Percentiles rank a stretch among this genome's conserved stretches.
phyloP scores from a whole-genome alignment of 1,140 invertebrate species.

The Grapholita molesta region DNA sequence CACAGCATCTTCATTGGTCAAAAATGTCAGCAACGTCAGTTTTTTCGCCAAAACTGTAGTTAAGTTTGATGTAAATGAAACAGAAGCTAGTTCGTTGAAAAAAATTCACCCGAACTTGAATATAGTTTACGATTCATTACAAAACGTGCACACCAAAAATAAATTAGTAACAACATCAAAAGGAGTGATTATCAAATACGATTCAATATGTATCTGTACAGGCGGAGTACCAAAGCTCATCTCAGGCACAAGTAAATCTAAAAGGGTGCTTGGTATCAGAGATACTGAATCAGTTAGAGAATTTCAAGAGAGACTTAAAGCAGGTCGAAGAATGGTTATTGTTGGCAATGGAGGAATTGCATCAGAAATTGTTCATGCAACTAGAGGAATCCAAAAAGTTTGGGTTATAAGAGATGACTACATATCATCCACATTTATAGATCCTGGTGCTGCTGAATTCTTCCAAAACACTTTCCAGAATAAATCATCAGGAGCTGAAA shows the following conservation, averaged over 20 bases:
- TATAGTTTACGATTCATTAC: slow-evolving; percentile 84
- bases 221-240: slow-evolving; percentile 92
- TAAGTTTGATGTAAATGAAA: slow-evolving; percentile 92
- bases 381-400: slow-evolving; percentile 89
- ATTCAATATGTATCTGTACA: slow-evolving; percentile 93
- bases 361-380: slow-evolving; percentile 95
- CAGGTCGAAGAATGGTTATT: slow-evolving; percentile 86
- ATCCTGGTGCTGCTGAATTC: slow-evolving; percentile 97
- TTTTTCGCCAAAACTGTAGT: slow-evolving; percentile 88
- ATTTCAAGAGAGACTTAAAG: slow-evolving; percentile 85
- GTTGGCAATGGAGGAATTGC: slow-evolving; percentile 99
- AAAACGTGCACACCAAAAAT: slow-evolving; percentile 77
- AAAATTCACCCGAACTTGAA: slow-evolving; percentile 80
- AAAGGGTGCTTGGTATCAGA: slow-evolving; percentile 90
- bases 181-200: slow-evolving; percentile 83
- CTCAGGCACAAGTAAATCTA: slow-evolving; percentile 79
- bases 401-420: slow-evolving; percentile 97
- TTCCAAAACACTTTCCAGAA: slow-evolving; percentile 81
- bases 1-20: slow-evolving; percentile 90
- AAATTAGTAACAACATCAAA: slow-evolving; percentile 74
- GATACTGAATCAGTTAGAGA: slow-evolving; percentile 96
- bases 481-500: slow-evolving; percentile 30
- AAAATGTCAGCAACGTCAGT: slow-evolving; percentile 91
- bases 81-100: slow-evolving; percentile 78
- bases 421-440: slow-evolving; percentile 95